Evolutionary conservation across 1,140 invertebrate species (phyloP), one percentile per base, ranked within the genome.

Genomic region (Ceratosolen solmsi): DNA sequence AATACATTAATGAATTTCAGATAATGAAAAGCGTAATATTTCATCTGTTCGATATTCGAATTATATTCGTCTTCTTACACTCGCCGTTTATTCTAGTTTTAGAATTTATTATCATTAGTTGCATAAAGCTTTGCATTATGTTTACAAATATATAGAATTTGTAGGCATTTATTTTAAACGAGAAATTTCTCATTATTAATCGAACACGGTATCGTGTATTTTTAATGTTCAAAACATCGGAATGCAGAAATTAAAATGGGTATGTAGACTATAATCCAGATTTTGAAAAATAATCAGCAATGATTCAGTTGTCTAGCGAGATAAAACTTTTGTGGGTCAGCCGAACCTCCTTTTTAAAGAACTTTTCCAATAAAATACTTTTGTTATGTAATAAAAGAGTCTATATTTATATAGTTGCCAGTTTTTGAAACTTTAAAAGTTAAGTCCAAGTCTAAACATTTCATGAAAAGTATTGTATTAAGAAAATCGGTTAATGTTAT

Each of bases 381-480:
- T n/a, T 70, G 36, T 70, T 25, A 13, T n/a, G 65, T 11, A 70
- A 70, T 70, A 70, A 70, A 70, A 70, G 38, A 41, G 4, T 41
- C n/a, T n/a, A n/a, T 41, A n/a, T 49, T 71, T 71, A n/a, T 71
- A 17, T 5, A 49, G 41, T 8, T 20, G 3, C 13, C 60, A 25
- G n/a, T 30, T 68, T 41, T 38, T 41, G 17, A 27, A 38, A 38
- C 38, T 68, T 68, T 41, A 38, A 38, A 68, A n/a, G 63, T 13
- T 38, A 1, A 9, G n/a, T n/a, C n/a, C n/a, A 38, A n/a, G 4
- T 13, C 30, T 60, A 60, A 60, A 30, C 5, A 46, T 5, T 46
- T 46, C n/a, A 8, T 46, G 41, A 46, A 46, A 46, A 46, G 41
- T 13, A 46, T 46, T 46, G n/a, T n/a, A n/a, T n/a, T n/a, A n/a